Percentiles rank a stretch among this genome's conserved stretches.
These are phyloP conservation scores for Sycon ciliatum DNA, from an alignment of 37 sponge, comb jelly and placozoan species.

Conservation along the genomic window DNA sequence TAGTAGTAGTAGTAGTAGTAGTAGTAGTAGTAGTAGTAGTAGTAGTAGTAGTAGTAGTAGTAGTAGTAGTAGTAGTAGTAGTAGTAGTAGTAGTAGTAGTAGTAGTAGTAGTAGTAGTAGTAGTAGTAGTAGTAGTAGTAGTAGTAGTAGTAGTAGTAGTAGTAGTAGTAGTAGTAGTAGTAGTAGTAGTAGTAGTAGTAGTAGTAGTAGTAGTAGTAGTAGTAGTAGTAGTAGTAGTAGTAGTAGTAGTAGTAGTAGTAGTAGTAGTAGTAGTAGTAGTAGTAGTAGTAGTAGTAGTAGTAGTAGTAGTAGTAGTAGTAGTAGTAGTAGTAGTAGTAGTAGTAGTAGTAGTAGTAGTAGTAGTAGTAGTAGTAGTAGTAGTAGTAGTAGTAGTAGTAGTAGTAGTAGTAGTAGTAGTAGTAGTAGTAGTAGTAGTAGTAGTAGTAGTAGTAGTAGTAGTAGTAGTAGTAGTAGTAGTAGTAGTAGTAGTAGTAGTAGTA, in stretches of 20 bases:
- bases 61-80: not conserved
- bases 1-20: not conserved
- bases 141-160: not conserved
- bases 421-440: not conserved
- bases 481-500: conserved; percentile 2
- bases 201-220: not conserved
- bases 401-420: not conserved
- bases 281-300: not conserved
- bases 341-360: not conserved
- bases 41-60: not conserved
- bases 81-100: not conserved
- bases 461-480: not conserved
- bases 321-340: not conserved
- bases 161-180: not conserved
- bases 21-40: not conserved
- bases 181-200: not conserved
- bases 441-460: not conserved
- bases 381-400: not conserved
- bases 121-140: not conserved
- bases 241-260: not conserved
- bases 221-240: conserved; percentile 2
- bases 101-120: conserved; percentile 2
- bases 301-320: not conserved
- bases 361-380: conserved; percentile 2
- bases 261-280: not conserved